phyloP scores from a whole-genome alignment of 2,888 invertebrate genomes.

The Brachypterus glaber region DNA sequence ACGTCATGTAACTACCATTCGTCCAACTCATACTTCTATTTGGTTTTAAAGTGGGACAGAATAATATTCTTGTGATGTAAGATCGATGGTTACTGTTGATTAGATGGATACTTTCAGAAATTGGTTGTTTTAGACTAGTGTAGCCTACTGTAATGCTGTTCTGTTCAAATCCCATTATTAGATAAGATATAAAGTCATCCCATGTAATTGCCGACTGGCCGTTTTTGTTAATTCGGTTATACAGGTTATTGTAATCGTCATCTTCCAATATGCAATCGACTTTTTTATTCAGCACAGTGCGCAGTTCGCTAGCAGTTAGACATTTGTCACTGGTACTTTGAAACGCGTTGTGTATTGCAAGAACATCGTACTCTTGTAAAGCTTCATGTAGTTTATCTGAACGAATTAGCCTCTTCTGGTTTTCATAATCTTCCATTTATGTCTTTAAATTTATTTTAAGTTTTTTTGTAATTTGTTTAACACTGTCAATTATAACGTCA shows the following conservation, averaged over 20 bases:
- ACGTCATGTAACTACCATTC: slow-evolving; percentile 63
- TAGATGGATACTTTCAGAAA: slow-evolving; percentile 49
- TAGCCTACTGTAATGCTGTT: slow-evolving; percentile 54
- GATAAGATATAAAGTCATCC: slow-evolving; percentile 71
- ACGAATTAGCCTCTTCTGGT: too few species aligned
- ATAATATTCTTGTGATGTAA: slow-evolving; percentile 54
- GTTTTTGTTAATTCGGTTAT: slow-evolving; percentile 45
- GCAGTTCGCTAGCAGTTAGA: slow-evolving; percentile 40
- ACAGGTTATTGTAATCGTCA: slow-evolving; percentile 52
- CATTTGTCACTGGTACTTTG: slow-evolving; percentile 39
- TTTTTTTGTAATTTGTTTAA: too few species aligned
- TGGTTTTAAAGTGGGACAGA: slow-evolving; percentile 48
- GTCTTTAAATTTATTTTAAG: too few species aligned
- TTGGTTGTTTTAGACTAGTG: slow-evolving; percentile 53
- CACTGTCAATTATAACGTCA: too few species aligned
- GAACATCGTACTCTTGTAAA: slow-evolving; percentile 41
- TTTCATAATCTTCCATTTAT: too few species aligned
- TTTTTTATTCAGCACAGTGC: slow-evolving; percentile 38
- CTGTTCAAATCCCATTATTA: slow-evolving; percentile 62
- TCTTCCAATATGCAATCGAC: slow-evolving; percentile 48
- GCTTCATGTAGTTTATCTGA: slow-evolving; percentile 36
- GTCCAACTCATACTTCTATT: slow-evolving; percentile 49
- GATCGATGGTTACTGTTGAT: slow-evolving; percentile 61
- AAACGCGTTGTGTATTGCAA: slow-evolving; percentile 43
- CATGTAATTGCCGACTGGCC: slow-evolving; percentile 43